phyloP scores from a whole-genome alignment of 2,888 invertebrate genomes.

The Prosopocoilus inquinatus region DNA sequence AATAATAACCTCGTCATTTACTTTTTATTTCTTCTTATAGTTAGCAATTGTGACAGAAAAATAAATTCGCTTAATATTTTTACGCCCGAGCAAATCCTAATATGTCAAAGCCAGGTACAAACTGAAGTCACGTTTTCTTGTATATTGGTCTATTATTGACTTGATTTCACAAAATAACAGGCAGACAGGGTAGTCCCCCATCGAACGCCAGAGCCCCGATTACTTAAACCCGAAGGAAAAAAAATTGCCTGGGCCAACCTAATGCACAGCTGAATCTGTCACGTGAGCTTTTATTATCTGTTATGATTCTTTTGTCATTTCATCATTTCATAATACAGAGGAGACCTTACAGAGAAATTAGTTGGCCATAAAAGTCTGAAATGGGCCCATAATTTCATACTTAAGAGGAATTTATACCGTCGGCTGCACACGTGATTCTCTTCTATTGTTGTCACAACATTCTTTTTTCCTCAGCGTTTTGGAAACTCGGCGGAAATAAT shows the following conservation, averaged over 20 bases:
- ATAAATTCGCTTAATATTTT: neutral
- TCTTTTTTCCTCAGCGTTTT: too few species aligned
- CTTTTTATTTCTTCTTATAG: too few species aligned
- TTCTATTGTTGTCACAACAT: too few species aligned
- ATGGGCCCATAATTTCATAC: constrained; percentile 16
- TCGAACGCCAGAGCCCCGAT: too few species aligned
- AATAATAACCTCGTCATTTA: too few species aligned
- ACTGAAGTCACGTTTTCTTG: constrained; percentile 15
- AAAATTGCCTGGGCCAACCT: too few species aligned
- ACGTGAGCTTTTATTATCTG: constrained; percentile 8
- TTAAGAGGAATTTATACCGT: constrained; percentile 8
- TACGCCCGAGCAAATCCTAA: too few species aligned
- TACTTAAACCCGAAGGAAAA: too few species aligned
- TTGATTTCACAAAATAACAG: constrained; percentile 22
- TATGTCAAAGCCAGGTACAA: neutral
- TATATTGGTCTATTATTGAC: constrained; percentile 28
- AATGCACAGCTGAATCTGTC: constrained; percentile 10
- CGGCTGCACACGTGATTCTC: neutral
- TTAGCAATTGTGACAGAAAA: too few species aligned
- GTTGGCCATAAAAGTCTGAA: constrained; percentile 12
- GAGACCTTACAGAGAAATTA: constrained; percentile 8
- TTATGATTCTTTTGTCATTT: constrained; percentile 13
- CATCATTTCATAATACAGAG: neutral
- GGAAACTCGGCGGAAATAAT: too few species aligned
- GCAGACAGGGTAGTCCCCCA: too few species aligned